Evolutionary conservation across 2,797 vertebrate species (phyloP).

Genomic region (Morus bassanus): DNA sequence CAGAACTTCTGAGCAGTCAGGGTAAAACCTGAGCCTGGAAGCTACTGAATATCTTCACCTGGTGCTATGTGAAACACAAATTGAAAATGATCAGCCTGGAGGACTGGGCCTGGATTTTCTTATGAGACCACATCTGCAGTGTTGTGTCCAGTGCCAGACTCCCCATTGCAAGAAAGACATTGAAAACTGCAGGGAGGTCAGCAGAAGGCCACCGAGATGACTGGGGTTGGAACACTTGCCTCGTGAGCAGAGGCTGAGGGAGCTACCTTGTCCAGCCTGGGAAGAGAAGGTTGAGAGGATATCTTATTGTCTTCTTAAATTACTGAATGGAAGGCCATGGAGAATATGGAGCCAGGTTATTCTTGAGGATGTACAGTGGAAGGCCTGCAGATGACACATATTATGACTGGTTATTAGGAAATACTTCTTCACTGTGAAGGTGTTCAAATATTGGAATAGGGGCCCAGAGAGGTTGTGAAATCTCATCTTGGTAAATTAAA

Average conservation of each 20-base stretch:
- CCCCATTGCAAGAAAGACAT: not conserved
- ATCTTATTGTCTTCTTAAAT: not conserved
- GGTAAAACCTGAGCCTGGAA: not conserved
- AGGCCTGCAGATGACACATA: not conserved
- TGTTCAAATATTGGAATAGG: not conserved
- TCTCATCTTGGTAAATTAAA: not conserved
- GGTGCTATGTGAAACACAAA: not conserved
- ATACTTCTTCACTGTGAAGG: not conserved
- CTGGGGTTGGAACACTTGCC: not conserved
- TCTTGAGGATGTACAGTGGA: not conserved
- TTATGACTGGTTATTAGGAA: not conserved
- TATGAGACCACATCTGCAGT: not conserved
- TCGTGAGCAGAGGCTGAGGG: not conserved
- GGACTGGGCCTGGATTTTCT: not conserved
- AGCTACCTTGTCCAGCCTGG: not conserved
- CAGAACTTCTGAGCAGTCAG: not conserved
- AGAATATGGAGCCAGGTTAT: not conserved
- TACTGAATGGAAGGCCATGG: not conserved
- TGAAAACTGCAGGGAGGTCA: not conserved
- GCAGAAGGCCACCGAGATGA: not conserved
- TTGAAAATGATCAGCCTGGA: not conserved
- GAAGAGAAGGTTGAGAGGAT: not conserved
- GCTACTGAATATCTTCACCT: not conserved
- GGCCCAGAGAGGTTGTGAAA: not conserved
- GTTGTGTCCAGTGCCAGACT: not conserved